phyloP scores from a whole-genome alignment of 2,888 invertebrate genomes.

The Polymixis lichenea region DNA sequence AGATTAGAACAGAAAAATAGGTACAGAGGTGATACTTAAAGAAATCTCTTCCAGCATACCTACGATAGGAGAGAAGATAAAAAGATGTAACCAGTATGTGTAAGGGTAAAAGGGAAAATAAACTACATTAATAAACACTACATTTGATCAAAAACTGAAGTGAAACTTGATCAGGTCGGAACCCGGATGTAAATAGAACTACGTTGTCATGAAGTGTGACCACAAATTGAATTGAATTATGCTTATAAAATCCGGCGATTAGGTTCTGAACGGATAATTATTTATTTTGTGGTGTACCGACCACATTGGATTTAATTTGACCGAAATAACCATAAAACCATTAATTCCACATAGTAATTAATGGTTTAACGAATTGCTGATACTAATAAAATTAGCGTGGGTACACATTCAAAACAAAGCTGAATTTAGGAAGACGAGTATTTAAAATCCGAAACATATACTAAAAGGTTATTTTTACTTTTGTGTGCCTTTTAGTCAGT shows the following conservation, averaged over 20 bases:
- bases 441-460: background rate
- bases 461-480: background rate
- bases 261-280: slow-evolving; percentile 29
- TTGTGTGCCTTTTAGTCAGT: too few relatives aligned
- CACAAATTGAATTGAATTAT: slow-evolving; percentile 38
- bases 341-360: slow-evolving; percentile 22
- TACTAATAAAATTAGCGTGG: background rate
- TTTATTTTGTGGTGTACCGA: slow-evolving; percentile 42
- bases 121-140: too few relatives aligned
- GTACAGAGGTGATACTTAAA: too few relatives aligned
- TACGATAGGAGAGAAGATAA: too few relatives aligned
- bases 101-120: too few relatives aligned
- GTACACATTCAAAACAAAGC: background rate
- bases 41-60: too few relatives aligned
- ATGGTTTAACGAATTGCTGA: background rate
- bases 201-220: slow-evolving; percentile 16
- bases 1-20: too few relatives aligned
- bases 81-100: too few relatives aligned
- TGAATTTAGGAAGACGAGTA: background rate
- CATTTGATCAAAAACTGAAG: background rate
- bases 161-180: background rate
- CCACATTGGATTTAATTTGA: slow-evolving; percentile 36
- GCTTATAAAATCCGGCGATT: slow-evolving; percentile 28
- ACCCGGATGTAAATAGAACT: background rate
- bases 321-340: slow-evolving; percentile 10